Evolutionary conservation across 2,797 vertebrate species (phyloP).

Genomic region (Lophius americanus): DNA sequence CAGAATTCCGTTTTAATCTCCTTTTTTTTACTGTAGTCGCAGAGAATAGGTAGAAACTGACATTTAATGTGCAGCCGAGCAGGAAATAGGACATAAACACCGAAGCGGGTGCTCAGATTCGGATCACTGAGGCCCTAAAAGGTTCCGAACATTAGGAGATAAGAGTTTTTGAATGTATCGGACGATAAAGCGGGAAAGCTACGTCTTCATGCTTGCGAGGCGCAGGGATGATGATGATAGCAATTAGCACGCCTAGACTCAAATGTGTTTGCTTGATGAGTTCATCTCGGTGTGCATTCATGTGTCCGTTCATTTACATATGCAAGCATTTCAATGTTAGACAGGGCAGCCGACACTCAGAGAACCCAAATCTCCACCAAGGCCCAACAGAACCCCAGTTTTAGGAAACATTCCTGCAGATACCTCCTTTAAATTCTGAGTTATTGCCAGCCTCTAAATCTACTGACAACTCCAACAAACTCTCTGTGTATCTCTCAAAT

Average conservation of each 20-base stretch:
- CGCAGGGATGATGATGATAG: conserved; percentile 50
- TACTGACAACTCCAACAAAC: too few relatives aligned
- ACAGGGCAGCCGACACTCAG: conserved; percentile 6
- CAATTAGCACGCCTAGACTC: conserved; percentile 60
- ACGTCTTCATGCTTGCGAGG: conserved; percentile 34
- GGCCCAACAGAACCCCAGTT: too few relatives aligned
- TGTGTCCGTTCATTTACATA: conserved; percentile 68
- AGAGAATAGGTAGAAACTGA: not conserved
- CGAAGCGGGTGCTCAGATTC: conserved; percentile 11
- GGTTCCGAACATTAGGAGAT: conserved; percentile 5
- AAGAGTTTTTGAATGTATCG: conserved; percentile 8
- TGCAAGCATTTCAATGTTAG: conserved; percentile 52
- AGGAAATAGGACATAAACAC: conserved; percentile 4
- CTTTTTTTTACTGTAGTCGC: not conserved
- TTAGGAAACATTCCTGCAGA: too few relatives aligned
- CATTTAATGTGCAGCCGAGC: not conserved
- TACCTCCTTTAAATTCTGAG: too few relatives aligned
- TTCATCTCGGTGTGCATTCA: conserved; percentile 61
- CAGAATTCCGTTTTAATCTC: not conserved
- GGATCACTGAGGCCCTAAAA: conserved; percentile 2
- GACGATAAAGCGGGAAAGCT: conserved; percentile 40
- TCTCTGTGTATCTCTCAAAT: too few relatives aligned
- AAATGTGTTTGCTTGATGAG: conserved; percentile 64
- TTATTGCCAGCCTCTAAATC: too few relatives aligned
- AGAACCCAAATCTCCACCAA: too few relatives aligned